Conservation (phyloP, 2,113 vertebrate species). For the Vimba vimba region DNA sequence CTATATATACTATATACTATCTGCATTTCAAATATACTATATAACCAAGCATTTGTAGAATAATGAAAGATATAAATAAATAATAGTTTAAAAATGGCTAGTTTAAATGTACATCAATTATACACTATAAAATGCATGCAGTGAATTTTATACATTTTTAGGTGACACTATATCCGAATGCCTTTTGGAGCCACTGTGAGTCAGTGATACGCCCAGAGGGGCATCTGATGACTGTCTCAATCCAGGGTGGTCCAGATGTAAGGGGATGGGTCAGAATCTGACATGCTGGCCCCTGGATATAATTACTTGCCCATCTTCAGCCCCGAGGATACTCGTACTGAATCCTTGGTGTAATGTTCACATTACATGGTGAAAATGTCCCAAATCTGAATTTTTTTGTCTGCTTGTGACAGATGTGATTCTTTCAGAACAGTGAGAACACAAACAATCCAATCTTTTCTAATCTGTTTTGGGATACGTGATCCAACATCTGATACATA, state of each 20-base stretch:
- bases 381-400: not conserved
- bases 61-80: not conserved
- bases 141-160: not conserved
- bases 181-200: not conserved
- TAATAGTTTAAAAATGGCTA: not conserved
- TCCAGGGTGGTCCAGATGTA: constrained; percentile 68
- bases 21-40: not conserved
- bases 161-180: not conserved
- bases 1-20: not conserved
- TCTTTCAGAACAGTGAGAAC: not conserved
- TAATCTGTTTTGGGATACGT: not conserved
- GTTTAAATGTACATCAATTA: not conserved
- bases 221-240: constrained; percentile 37
- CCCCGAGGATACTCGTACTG: constrained; percentile 32
- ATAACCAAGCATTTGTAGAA: not conserved
- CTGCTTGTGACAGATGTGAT: not conserved
- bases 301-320: constrained; percentile 60
- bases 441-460: not conserved
- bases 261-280: constrained; percentile 52
- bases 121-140: not conserved
- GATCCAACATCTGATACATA: constrained; percentile 1
- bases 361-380: not conserved
- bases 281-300: constrained; percentile 60
- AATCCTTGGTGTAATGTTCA: not conserved
- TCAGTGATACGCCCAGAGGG: constrained; percentile 40